These are phyloP conservation scores for Acanthosepion pharaonis DNA, from an alignment of 2,888 invertebrate genomes.

Conservation along the genomic window DNA sequence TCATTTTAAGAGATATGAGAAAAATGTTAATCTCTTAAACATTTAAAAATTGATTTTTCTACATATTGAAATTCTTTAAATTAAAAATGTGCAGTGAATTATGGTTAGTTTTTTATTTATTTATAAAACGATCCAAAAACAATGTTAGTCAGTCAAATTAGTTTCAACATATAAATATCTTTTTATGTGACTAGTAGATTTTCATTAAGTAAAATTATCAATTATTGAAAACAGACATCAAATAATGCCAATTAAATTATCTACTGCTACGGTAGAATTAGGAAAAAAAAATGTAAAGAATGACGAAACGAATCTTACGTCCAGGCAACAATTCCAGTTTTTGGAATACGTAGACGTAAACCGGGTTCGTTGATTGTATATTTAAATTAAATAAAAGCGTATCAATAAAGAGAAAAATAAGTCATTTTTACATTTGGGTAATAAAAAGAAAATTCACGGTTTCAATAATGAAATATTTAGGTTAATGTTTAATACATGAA, in stretches of 20 bases:
- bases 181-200: not conserved
- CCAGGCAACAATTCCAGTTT: not conserved
- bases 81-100: not conserved
- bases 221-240: not conserved
- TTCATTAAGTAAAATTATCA: not conserved
- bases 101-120: not conserved
- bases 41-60: not conserved
- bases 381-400: not conserved
- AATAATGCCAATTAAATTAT: not conserved
- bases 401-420: not conserved
- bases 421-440: not conserved
- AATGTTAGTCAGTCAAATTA: not conserved
- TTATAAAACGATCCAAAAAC: not conserved
- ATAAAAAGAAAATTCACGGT: not conserved
- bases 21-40: not conserved
- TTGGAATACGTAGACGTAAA: not conserved
- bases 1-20: not conserved
- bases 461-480: not conserved
- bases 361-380: not conserved
- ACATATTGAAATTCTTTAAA: not conserved
- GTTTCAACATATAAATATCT: not conserved
- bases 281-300: too few relatives aligned
- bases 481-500: not conserved
- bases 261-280: too few relatives aligned
- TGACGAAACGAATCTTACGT: not conserved